These are phyloP conservation scores for Caenorhabditis zanzibari DNA, from an alignment of 2,888 invertebrate genomes.

Conservation along the genomic window DNA sequence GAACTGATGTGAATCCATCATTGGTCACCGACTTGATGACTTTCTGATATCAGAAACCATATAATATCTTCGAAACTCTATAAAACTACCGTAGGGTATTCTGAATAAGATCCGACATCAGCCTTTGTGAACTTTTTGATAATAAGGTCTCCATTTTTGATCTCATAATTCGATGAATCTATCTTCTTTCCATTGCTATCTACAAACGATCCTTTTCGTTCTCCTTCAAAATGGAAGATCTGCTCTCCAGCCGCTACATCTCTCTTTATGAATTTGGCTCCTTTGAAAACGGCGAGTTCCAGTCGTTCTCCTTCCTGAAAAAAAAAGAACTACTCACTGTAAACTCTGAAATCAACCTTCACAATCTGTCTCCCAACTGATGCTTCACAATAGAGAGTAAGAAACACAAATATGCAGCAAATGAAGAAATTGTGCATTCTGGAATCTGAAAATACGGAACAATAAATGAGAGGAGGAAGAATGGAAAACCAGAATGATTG, in stretches of 20 bases:
- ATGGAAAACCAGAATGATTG: background rate
- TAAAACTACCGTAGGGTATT: slow-evolving; percentile 37
- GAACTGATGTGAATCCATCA: background rate
- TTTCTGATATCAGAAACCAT: slow-evolving; percentile 15
- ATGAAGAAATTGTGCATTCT: slow-evolving; percentile 47
- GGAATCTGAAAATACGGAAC: background rate
- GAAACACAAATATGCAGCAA: background rate
- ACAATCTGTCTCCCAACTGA: slow-evolving; percentile 31
- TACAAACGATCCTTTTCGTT: slow-evolving; percentile 47
- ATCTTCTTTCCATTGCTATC: slow-evolving; percentile 51
- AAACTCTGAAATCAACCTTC: no score
- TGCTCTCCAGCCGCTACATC: slow-evolving; percentile 41
- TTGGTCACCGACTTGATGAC: background rate
- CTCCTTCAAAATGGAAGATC: slow-evolving; percentile 54
- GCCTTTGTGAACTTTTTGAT: slow-evolving; percentile 62
- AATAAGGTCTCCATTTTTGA: slow-evolving; percentile 46
- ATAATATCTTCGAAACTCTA: background rate
- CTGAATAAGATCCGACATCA: slow-evolving; percentile 51
- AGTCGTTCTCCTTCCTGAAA: slow-evolving; percentile 38
- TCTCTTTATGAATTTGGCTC: slow-evolving; percentile 47
- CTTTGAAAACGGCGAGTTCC: slow-evolving; percentile 39
- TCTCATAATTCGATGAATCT: slow-evolving; percentile 52
- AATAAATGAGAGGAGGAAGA: background rate
- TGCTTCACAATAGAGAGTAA: slow-evolving; percentile 15
- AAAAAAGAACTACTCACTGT: no score